A percentile compares a stretch with the other conserved stretches of the same genome.
Conservation (phyloP, 2,797 vertebrate species). For the Acrossocheilus wenchowensis region DNA sequence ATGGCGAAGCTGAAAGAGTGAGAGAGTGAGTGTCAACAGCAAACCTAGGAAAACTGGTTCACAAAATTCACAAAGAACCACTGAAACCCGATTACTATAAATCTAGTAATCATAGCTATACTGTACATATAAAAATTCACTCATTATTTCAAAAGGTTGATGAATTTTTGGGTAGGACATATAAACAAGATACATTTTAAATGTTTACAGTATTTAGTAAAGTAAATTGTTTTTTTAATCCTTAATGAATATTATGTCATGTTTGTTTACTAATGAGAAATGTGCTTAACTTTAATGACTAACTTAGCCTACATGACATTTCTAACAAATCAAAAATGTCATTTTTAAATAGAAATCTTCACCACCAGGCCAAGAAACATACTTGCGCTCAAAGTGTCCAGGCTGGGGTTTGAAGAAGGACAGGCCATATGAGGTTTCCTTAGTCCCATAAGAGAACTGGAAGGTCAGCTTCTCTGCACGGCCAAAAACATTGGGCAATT, state of each 20-base stretch:
- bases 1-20: conserved; percentile 82
- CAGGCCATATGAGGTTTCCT: conserved; percentile 96
- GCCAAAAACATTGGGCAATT: conserved; percentile 92
- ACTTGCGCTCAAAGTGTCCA: conserved; percentile 94
- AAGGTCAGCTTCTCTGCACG: conserved; percentile 95
- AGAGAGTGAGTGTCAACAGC: neutral
- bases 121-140: neutral
- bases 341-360: conserved; percentile 2
- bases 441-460: conserved; percentile 99
- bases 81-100: neutral
- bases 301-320: neutral
- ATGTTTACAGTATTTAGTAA: neutral
- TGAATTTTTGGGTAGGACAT: neutral
- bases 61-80: neutral
- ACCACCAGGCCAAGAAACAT: conserved; percentile 62
- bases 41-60: neutral
- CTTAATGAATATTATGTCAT: neutral
- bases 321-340: neutral
- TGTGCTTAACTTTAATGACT: neutral
- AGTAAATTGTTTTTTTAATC: neutral
- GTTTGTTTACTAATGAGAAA: neutral
- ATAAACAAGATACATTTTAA: neutral
- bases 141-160: neutral
- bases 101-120: neutral
- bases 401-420: conserved; percentile 96